Percentiles rank a stretch among this genome's conserved stretches.
phyloP scores from a whole-genome alignment of 37 sponge, comb jelly and placozoan genomes.

The Haliclona indistincta region DNA sequence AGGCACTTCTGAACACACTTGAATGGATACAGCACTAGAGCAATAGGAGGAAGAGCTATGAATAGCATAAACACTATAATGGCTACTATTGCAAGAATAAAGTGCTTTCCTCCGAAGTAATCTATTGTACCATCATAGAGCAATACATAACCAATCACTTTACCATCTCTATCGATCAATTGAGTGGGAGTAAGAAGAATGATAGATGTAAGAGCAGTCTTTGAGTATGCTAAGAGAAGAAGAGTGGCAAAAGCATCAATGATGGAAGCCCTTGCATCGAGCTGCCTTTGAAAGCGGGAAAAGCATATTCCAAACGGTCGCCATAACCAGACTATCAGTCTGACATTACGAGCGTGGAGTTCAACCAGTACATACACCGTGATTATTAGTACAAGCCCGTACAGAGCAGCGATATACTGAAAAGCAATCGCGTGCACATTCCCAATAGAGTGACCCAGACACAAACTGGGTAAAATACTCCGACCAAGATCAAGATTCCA shows the following conservation, averaged over 20 bases:
- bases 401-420: not conserved
- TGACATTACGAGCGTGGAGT: not conserved
- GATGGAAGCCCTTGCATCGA: not conserved
- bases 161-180: not conserved
- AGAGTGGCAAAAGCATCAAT: conserved; percentile 15
- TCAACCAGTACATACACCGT: not conserved
- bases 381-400: not conserved
- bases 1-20: not conserved
- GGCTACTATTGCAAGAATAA: not conserved
- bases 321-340: conserved; percentile 3
- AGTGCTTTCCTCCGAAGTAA: not conserved
- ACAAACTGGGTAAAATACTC: not conserved
- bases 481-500: not conserved
- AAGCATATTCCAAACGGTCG: not conserved
- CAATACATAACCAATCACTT: not conserved
- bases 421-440: not conserved
- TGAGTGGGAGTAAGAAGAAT: not conserved
- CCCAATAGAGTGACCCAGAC: not conserved
- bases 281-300: not conserved
- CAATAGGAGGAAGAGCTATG: conserved; percentile 2
- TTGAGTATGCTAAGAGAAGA: not conserved
- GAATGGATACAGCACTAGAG: conserved; percentile 12
- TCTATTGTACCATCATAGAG: conserved; percentile 8
- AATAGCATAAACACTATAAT: not conserved
- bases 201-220: not conserved